Percentiles rank a stretch among this genome's conserved stretches.
These are phyloP conservation scores for Drosophila conformis DNA, from an alignment of 2,888 invertebrate genomes.

Conservation along the genomic window DNA sequence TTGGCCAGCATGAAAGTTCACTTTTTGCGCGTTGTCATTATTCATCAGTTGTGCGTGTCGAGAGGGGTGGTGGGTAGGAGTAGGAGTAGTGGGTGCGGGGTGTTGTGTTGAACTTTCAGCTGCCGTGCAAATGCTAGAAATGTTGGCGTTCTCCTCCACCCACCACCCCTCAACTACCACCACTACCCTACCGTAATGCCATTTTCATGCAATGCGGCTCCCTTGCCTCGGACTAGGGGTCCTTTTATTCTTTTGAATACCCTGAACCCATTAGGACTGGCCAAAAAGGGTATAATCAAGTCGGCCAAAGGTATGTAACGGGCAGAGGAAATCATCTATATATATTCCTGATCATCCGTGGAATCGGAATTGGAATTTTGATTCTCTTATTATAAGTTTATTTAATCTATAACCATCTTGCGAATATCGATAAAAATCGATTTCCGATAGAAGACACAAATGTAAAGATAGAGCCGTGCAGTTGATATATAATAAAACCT, in stretches of 20 bases:
- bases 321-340: neutral
- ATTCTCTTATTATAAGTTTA: neutral
- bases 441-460: neutral
- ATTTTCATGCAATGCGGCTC: conserved; percentile 49
- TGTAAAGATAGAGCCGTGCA: neutral
- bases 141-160: conserved; percentile 1
- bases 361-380: neutral
- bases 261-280: neutral
- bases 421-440: neutral
- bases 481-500: neutral
- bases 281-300: neutral
- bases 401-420: neutral
- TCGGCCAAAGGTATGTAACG: neutral
- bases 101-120: conserved; percentile 21
- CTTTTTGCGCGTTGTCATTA: conserved; percentile 79
- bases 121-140: conserved; percentile 56
- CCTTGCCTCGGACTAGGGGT: conserved; percentile 7
- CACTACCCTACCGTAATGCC: conserved; percentile 32
- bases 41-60: conserved; percentile 69
- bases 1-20: conserved; percentile 61
- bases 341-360: neutral
- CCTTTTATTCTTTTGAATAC: conserved; percentile 9
- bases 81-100: neutral
- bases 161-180: neutral
- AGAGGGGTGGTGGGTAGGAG: neutral